Base-by-base conservation (phyloP, 2,113 vertebrate species). In the Apodemus sylvaticus region DNA sequence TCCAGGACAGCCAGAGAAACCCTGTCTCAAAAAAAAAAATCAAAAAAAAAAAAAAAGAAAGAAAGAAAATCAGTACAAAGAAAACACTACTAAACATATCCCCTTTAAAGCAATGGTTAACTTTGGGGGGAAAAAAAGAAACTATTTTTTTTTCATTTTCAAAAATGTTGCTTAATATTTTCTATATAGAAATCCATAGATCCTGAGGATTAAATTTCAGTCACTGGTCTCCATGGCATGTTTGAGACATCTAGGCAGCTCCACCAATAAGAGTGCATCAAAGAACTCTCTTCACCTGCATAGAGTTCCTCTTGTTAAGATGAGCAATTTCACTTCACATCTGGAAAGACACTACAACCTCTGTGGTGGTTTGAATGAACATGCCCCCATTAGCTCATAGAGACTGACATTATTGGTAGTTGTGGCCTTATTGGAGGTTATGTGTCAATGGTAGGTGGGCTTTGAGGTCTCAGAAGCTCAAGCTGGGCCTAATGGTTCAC, bases 111-210 rank as follows among this genome's bases (percentile, higher is more conserved):
- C 58, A 31, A 22, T 78, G 53, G 34, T n/a, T 22, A 74, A 58
- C 1, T 89, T 93, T 62, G 87, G 60, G n/a, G 39, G 22, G 76
- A 81, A 92, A 77, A 3, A 53, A 53, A 8, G 36, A 36, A 79
- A 79, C 10, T 19, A 12, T 2, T 73, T 29, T 90, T 91, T 73
- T 90, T 97, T 91, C 4, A 89, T 20, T 83, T 94, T 51, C 77
- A 68, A 87, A 55, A 6, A 86, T n/a, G 12, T 5, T 36, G 16
- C 16, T 36, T 79, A 79, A 53, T 53, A 20, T 51, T 79, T 10
- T 53, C 7, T 79, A 20, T 79, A 79, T 79, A 53, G 17, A 36
- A 51, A 51, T 34, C 14, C 14, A 36, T 53, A 79, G 48, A 36
- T 20, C 1, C 48, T 9, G 31, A 20, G 45, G 48, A 53, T 36